Evolutionary conservation across 64 coral and sea anemone genomes (phyloP).

Genomic region (Trachythela sp.): DNA sequence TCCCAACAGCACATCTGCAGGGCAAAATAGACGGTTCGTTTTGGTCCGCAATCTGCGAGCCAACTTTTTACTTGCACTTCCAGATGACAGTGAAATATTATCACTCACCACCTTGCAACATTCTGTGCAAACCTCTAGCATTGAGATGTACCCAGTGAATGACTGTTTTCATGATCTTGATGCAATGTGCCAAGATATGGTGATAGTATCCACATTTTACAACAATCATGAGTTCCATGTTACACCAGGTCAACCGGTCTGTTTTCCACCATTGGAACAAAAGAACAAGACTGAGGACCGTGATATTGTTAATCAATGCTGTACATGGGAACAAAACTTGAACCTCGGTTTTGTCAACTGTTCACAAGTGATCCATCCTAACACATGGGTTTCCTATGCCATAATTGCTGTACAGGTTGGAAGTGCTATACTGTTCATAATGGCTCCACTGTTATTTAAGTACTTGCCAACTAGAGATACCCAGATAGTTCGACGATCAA

Average conservation of each 20-base stretch:
- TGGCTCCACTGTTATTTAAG: constrained; percentile 80
- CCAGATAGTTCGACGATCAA: constrained; percentile 41
- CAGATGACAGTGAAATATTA: constrained; percentile 96
- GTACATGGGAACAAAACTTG: constrained; percentile 24
- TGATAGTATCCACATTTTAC: neutral
- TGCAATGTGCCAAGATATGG: neutral
- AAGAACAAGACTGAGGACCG: constrained; percentile 10
- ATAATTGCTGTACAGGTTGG: constrained; percentile 50
- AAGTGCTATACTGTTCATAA: constrained; percentile 58
- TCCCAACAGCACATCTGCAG: neutral
- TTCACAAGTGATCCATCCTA: constrained; percentile 42
- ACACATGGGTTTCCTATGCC: constrained; percentile 67
- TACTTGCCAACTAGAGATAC: constrained; percentile 75
- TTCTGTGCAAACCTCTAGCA: constrained; percentile 30
- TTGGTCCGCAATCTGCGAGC: constrained; percentile 70
- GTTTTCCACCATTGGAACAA: constrained; percentile 4
- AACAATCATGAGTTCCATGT: neutral
- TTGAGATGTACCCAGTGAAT: constrained; percentile 54
- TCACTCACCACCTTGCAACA: constrained; percentile 75
- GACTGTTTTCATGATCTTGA: constrained; percentile 2
- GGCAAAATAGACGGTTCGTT: neutral
- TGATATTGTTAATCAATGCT: constrained; percentile 44
- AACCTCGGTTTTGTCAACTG: constrained; percentile 41
- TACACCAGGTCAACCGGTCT: neutral
- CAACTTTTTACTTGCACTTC: constrained; percentile 70